These are phyloP conservation scores for Dendroctonus valens DNA, from an alignment of 1,140 invertebrate species.

Conservation along the genomic window DNA sequence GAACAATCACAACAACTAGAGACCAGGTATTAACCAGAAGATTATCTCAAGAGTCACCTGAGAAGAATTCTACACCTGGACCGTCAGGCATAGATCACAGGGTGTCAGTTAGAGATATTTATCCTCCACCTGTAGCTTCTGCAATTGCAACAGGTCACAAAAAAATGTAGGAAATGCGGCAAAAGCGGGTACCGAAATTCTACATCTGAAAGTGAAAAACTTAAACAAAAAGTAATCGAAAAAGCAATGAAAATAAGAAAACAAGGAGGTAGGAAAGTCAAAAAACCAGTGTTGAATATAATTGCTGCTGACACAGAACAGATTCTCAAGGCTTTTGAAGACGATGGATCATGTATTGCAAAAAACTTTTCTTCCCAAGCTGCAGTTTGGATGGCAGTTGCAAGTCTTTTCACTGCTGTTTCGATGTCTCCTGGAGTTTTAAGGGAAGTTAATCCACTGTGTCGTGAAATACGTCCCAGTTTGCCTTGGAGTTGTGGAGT, in stretches of 20 bases:
- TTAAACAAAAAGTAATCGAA: background rate
- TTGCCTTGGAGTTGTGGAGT: no score
- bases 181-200: background rate
- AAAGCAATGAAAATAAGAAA: background rate
- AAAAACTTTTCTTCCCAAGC: conserved; percentile 15
- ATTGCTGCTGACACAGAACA: background rate
- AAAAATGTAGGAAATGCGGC: conserved; percentile 1
- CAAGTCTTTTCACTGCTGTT: no score
- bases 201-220: conserved; percentile 3
- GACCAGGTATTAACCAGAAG: conserved; percentile 19
- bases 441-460: no score
- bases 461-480: no score
- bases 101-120: background rate
- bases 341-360: conserved; percentile 40
- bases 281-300: background rate
- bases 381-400: no score
- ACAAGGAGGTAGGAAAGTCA: no score
- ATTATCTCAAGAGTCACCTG: no score
- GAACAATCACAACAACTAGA: conserved; percentile 36
- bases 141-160: no score
- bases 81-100: background rate
- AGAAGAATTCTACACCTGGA: no score
- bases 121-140: no score
- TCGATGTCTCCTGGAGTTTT: no score
- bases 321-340: no score